phyloP scores from a whole-genome alignment of 2,888 invertebrate species.

The Agrochola lychnidis region DNA sequence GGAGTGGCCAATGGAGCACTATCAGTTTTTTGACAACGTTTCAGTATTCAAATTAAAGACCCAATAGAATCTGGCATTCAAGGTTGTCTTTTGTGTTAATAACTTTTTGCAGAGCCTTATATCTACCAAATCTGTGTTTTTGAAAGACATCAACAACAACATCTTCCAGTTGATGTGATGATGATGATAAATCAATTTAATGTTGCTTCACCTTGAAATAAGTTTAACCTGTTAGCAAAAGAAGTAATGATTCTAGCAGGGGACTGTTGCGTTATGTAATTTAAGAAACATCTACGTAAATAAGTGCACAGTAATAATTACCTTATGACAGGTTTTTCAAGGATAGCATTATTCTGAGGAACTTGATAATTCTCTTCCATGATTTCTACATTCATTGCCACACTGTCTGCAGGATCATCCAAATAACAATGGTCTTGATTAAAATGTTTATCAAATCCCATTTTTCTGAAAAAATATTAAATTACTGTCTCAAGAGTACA shows the following conservation, averaged over 20 bases:
- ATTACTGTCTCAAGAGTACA: neutral
- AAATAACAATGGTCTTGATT: conserved; percentile 63
- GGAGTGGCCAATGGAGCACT: too few species aligned
- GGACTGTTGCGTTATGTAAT: neutral
- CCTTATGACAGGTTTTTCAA: conserved; percentile 62
- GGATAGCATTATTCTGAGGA: conserved; percentile 49
- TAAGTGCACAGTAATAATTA: neutral
- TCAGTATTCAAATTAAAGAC: neutral
- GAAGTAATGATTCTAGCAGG: neutral
- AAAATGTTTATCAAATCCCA: conserved; percentile 67
- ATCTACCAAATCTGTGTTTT: neutral
- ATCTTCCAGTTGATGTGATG: neutral
- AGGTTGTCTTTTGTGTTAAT: neutral
- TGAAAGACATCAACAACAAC: too few species aligned
- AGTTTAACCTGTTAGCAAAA: neutral
- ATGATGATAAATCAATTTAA: neutral
- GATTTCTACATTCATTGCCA: conserved; percentile 68
- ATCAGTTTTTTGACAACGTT: neutral
- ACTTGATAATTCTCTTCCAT: conserved; percentile 63
- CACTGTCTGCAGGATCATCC: conserved; percentile 60
- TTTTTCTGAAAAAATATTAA: conserved; percentile 25
- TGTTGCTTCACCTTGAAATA: neutral
- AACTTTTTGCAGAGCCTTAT: neutral
- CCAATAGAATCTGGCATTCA: neutral
- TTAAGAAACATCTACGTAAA: neutral